Percentiles rank a stretch among this genome's conserved stretches.
phyloP scores from a whole-genome alignment of 2,888 invertebrate species.

The Drosophila rubida region DNA sequence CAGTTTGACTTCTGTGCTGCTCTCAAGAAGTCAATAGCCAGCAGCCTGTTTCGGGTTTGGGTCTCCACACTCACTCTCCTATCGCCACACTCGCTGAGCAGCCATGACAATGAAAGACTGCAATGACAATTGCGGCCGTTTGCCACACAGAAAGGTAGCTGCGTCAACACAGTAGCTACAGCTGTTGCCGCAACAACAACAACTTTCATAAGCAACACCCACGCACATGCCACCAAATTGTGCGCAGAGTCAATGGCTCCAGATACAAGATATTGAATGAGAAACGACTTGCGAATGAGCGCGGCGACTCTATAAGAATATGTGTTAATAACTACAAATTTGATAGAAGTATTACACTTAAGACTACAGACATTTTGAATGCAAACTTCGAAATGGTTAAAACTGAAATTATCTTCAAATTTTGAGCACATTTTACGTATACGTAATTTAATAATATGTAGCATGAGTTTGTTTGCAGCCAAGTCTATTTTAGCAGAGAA shows the following conservation, averaged over 20 bases:
- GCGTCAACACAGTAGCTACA: constrained; percentile 9
- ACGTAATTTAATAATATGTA: background rate
- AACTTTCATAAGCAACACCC: constrained; percentile 59
- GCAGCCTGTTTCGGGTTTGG: constrained; percentile 26
- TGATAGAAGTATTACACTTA: too few relatives aligned
- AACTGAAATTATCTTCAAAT: too few relatives aligned
- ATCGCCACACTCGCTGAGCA: constrained; percentile 25
- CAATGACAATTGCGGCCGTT: constrained; percentile 46
- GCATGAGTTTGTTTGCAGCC: too few relatives aligned
- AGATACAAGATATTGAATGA: constrained; percentile 50
- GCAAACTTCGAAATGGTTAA: too few relatives aligned
- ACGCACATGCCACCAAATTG: constrained; percentile 27
- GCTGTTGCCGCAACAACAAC: constrained; percentile 23
- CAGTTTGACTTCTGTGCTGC: constrained; percentile 26
- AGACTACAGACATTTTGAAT: too few relatives aligned
- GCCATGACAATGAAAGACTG: constrained; percentile 43
- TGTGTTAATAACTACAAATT: too few relatives aligned
- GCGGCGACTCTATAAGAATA: background rate
- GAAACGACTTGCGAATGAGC: too few relatives aligned
- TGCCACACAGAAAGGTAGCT: constrained; percentile 33
- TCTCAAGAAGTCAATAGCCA: constrained; percentile 21
- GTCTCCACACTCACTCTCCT: constrained; percentile 8
- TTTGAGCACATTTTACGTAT: background rate
- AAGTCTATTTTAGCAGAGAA: too few relatives aligned
- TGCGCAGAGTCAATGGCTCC: constrained; percentile 40